These are phyloP conservation scores for Cisticola juncidis DNA, from an alignment of 2,113 vertebrate genomes.

Conservation along the genomic window DNA sequence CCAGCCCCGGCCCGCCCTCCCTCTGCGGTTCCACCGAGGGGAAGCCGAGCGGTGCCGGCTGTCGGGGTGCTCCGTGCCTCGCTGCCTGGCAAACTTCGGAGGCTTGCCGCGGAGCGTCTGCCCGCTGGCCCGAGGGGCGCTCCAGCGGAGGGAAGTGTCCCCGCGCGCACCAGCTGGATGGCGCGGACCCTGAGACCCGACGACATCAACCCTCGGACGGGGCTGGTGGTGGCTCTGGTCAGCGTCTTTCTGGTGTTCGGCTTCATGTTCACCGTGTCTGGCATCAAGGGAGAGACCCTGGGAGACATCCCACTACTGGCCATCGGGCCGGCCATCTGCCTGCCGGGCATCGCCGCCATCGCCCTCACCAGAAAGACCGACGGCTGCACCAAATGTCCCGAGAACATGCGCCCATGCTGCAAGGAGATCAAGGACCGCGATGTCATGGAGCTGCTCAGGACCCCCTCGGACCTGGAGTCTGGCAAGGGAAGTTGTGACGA, in stretches of 20 bases:
- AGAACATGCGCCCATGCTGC: constrained; percentile 69
- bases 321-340: constrained; percentile 84
- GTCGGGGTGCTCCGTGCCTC: background rate
- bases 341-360: constrained; percentile 82
- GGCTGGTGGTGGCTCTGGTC: constrained; percentile 83
- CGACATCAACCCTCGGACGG: constrained; percentile 84
- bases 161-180: background rate
- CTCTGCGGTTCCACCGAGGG: background rate
- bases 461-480: constrained; percentile 78
- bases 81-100: background rate
- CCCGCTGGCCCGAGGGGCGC: background rate
- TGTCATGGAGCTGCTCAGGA: constrained; percentile 73
- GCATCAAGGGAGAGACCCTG: constrained; percentile 83
- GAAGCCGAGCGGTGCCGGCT: background rate
- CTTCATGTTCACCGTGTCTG: constrained; percentile 87
- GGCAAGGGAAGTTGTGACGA: constrained; percentile 75
- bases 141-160: background rate
- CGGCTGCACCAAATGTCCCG: constrained; percentile 81
- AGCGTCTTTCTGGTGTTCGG: constrained; percentile 85
- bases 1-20: background rate
- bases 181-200: constrained; percentile 78
- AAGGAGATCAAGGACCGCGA: constrained; percentile 68
- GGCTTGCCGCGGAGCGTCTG: background rate
- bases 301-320: constrained; percentile 83
- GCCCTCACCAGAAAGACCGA: constrained; percentile 81